Evolutionary conservation across 2,888 invertebrate species (phyloP), one percentile per base, ranked within the genome.

Genomic region (Kuschelorhynchus macadamiae): DNA sequence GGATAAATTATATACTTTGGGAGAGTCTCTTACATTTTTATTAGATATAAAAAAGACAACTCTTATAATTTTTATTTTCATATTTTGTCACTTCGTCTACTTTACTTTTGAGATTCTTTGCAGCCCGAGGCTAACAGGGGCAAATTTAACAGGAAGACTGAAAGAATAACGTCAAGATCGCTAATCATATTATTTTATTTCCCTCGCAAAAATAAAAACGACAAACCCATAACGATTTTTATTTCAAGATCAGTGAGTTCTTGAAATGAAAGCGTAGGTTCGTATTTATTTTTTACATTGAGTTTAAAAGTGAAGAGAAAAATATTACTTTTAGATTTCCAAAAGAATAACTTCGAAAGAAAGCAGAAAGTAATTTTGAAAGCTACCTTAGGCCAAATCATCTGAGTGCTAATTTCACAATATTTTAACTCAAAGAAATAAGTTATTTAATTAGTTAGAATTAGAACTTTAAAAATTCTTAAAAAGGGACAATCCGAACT

Each of bases 161-260:
- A 53, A 67, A 55, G 55, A 67, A 67, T 53, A 60, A 67, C 39
- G 66, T 53, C 55, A 67, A 66, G 53, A 67, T 60, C 59, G 61
- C 67, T 67, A 67, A 67, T 62, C 67, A 67, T 44, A 62, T 67
- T 67, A 67, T n/a, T n/a, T n/a, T n/a, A n/a, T 60, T 67, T 41
- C 67, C 67, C 49, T 61, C 47, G 56, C 56, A 61, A 67, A 67
- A 67, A 67, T 61, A 61, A 50, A 67, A 62, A 62, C 65, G 66
- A 60, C 59, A 60, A 66, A 52, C 50, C 33, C 55, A 49, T 59
- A 60, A 66, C 61, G 56, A 61, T 67, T 67, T 47, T 56, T 50
- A 32, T 39, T 61, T 67, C 56, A 39, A 50, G 56, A 65, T 65
- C 59, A 56, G 39, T 42, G 62, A 67, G 42, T 67, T 61, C 47